Evolutionary conservation across 1,140 invertebrate genomes (phyloP).

Genomic region (Nymphalis io): DNA sequence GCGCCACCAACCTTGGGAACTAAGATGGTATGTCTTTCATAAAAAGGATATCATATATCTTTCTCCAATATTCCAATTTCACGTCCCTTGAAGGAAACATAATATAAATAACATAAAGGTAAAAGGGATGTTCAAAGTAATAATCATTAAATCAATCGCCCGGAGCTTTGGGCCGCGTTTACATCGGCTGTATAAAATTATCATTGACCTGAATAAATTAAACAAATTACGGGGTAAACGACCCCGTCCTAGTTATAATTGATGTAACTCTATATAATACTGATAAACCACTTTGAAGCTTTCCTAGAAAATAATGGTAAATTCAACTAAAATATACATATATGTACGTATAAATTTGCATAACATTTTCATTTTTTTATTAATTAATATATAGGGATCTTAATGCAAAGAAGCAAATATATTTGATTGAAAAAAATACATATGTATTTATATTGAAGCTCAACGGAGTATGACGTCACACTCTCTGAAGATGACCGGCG

Average conservation of each 20-base stretch:
- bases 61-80: too few species aligned
- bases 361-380: too few species aligned
- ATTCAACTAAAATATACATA: too few species aligned
- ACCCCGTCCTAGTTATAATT: neutral
- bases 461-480: conserved; percentile 18
- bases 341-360: too few species aligned
- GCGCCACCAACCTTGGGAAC: too few species aligned
- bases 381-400: too few species aligned
- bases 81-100: too few species aligned
- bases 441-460: neutral
- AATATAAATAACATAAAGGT: neutral
- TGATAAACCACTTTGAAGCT: too few species aligned
- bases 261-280: too few species aligned
- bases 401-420: neutral
- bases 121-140: neutral
- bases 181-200: neutral
- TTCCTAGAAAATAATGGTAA: too few species aligned
- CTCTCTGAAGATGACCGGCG: conserved; percentile 15
- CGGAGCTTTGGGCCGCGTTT: neutral
- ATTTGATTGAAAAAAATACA: neutral
- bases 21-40: too few species aligned
- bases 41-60: too few species aligned
- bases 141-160: neutral
- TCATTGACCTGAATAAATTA: neutral
- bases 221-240: neutral